Base-by-base conservation (phyloP, 1,140 invertebrate species). In the Phthorimaea operculella region DNA sequence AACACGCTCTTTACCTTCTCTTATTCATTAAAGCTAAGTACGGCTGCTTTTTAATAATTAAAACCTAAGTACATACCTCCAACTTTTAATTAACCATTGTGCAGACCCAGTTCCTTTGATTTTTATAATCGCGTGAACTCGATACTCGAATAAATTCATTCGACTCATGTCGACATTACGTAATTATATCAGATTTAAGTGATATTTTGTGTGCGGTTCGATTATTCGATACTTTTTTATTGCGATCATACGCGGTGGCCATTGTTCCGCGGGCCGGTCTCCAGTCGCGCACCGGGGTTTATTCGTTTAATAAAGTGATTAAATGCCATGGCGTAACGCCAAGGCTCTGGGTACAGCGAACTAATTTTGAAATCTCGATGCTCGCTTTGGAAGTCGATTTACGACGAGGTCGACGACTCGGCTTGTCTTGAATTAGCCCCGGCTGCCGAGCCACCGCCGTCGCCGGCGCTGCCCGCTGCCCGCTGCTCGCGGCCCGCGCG, bases 251-350 rank as follows among this genome's bases (percentile, higher is more conserved):
- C 65, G 21, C 21, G 65, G 64, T 61, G 54, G 47, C 74, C 66
- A 74, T 75, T 79, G 70, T 75, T 78, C 48, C 54, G 55, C 21
- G 51, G 59, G 48, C 57, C 57, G 64, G 62, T 55, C 55, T 68
- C 65, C 59, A 58, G 56, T 55, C 47, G 60, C 57, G 51, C 55
- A 18, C 52, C 44, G 14, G 44, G 59, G 52, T 72, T 74, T 76
- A 74, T 73, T 60, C 63, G 54, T 72, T 78, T 74, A 74, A 72
- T 73, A 75, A 74, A 74, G 70, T 79, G 74, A 79, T 76, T 76
- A 76, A 79, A 79, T 74, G 65, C 67, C 75, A 76, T 63, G 65
- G 68, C 72, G 70, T 74, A 71, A 74, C 70, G 67, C 59, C 65
- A 60, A 57, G 33, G 58, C 60, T 47, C 48, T 36, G 57, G 62